These are phyloP conservation scores for Falco novaeseelandiae DNA, from an alignment of 2,797 vertebrate genomes.

Conservation along the genomic window DNA sequence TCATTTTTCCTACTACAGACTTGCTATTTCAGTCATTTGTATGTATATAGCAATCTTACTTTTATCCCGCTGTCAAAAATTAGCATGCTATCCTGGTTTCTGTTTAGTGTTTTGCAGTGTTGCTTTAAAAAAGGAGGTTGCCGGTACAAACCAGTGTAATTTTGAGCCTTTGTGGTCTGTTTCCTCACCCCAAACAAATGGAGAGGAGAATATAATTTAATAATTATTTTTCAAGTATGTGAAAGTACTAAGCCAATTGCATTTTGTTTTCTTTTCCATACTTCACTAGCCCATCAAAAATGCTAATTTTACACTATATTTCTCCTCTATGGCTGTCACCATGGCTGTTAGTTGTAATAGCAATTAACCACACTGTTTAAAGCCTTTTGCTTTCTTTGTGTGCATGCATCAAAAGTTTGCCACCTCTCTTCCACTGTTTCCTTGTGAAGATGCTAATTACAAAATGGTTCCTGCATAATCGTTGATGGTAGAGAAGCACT, in stretches of 20 bases:
- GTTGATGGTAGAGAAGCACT: background rate
- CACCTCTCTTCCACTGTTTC: background rate
- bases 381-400: background rate
- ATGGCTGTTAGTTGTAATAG: background rate
- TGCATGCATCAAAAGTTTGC: conserved; percentile 19
- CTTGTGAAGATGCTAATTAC: conserved; percentile 6
- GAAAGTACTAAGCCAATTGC: background rate
- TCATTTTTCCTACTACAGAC: background rate
- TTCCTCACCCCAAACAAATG: background rate
- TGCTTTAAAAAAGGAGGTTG: background rate
- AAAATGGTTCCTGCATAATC: conserved; percentile 6
- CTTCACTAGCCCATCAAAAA: background rate
- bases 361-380: background rate
- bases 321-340: background rate
- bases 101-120: background rate
- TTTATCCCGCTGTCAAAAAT: background rate
- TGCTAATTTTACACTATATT: background rate
- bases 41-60: background rate
- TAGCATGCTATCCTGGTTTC: background rate
- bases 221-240: background rate
- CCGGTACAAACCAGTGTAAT: background rate
- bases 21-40: background rate
- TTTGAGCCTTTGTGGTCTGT: background rate
- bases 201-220: background rate
- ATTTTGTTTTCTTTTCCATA: background rate